These are phyloP conservation scores for Alcis repandata DNA, from an alignment of 2,888 invertebrate genomes.

Conservation along the genomic window DNA sequence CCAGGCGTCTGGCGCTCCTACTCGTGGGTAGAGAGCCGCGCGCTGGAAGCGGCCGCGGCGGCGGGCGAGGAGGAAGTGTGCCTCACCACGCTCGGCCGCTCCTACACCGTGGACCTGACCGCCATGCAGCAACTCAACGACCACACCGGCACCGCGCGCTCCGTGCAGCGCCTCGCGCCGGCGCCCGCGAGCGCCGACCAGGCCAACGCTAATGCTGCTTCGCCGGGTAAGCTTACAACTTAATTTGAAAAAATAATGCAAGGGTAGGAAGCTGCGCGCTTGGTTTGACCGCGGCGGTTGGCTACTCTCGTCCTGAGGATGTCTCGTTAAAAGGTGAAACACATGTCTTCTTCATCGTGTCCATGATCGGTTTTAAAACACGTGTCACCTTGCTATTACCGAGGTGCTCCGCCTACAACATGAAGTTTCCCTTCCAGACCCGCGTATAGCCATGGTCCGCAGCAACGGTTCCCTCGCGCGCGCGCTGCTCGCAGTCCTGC, in stretches of 20 bases:
- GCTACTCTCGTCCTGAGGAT: too few relatives aligned
- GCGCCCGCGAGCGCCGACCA: conserved; percentile 57
- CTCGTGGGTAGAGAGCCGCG: conserved; percentile 96
- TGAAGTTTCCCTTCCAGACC: conserved; percentile 61
- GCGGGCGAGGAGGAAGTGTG: conserved; percentile 98
- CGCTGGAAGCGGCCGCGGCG: conserved; percentile 97
- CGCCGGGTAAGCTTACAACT: conserved; percentile 51
- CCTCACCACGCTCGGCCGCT: conserved; percentile 95
- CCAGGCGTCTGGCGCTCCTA: conserved; percentile 95
- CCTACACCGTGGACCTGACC: conserved; percentile 98
- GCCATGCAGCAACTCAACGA: conserved; percentile 99
- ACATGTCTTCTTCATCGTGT: background rate
- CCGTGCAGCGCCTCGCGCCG: conserved; percentile 94
- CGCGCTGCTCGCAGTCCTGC: conserved; percentile 96
- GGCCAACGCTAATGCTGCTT: conserved; percentile 51
- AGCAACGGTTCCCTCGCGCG: conserved; percentile 86
- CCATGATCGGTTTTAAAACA: background rate
- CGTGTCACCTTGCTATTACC: too few relatives aligned
- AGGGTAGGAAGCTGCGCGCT: too few relatives aligned
- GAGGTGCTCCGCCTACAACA: background rate
- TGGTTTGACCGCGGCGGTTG: too few relatives aligned
- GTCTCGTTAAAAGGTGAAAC: background rate
- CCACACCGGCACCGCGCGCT: conserved; percentile 97
- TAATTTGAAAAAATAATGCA: background rate
- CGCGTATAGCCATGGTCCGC: conserved; percentile 80